Base-by-base conservation (phyloP, 1,140 invertebrate species). In the Panagrolaimus sp. region DNA sequence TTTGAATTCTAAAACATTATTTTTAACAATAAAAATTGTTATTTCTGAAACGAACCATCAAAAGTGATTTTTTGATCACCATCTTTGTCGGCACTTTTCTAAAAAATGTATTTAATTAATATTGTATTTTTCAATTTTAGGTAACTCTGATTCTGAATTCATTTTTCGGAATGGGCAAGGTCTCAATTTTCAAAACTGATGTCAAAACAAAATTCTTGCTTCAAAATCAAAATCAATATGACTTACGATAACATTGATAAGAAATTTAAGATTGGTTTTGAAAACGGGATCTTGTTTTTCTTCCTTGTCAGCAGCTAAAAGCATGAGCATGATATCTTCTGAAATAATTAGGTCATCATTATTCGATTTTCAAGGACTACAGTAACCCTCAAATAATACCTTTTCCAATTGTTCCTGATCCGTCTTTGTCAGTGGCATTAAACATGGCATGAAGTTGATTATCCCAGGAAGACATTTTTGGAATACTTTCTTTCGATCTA, bases 301-400 rank as follows among this genome's bases (percentile, higher is more conserved):
- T n/a, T 8, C 48, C 9, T 52, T 52, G 48, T 52, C 48, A 24
- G 48, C 48, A 15, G 48, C 48, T 24, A 52, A 52, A n/a, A 52
- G 9, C 48, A 52, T 52, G 48, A 52, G n/a, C 48, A 52, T 52
- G 48, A 52, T 52, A 24, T 52, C 48, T 52, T 52, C 48, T n/a
- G n/a, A n/a, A n/a, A n/a, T n/a, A n/a, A n/a, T n/a, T n/a, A n/a
- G n/a, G n/a, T n/a, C n/a, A n/a, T n/a, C n/a, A n/a, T n/a, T n/a
- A n/a, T n/a, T n/a, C n/a, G n/a, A n/a, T n/a, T n/a, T n/a, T n/a
- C n/a, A n/a, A n/a, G n/a, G n/a, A n/a, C n/a, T n/a, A n/a, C n/a
- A n/a, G n/a, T n/a, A n/a, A n/a, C n/a, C n/a, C n/a, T n/a, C n/a
- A n/a, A n/a, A n/a, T n/a, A n/a, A n/a, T n/a, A n/a, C n/a, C n/a